Conservation (phyloP, 1,140 invertebrate species). For the Drosophila funebris region DNA sequence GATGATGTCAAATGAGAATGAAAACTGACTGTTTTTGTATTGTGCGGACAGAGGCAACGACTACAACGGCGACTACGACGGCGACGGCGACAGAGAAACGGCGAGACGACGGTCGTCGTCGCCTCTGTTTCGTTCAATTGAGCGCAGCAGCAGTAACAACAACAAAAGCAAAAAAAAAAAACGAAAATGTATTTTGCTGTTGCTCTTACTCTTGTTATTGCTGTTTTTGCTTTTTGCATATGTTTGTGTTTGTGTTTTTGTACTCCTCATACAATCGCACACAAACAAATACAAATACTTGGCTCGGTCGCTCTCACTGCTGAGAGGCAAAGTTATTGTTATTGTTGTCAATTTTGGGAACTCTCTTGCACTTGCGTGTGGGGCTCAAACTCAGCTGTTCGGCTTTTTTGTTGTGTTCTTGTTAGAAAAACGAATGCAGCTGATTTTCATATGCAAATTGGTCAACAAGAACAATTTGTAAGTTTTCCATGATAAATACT, state of each 20-base stretch:
- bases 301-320: conserved; percentile 13
- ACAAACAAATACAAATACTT: conserved; percentile 39
- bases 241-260: conserved; percentile 22
- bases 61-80: conserved; percentile 41
- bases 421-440: conserved; percentile 29
- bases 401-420: conserved; percentile 18
- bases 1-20: conserved; percentile 82
- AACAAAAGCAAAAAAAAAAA: conserved; percentile 40
- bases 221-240: conserved; percentile 28
- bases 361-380: conserved; percentile 51
- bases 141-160: conserved; percentile 59
- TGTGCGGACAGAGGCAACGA: conserved; percentile 53
- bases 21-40: conserved; percentile 80
- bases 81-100: conserved; percentile 37
- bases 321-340: conserved; percentile 9
- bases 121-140: conserved; percentile 68
- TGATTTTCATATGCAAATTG: conserved; percentile 34
- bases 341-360: conserved; percentile 14
- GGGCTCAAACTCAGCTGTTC: conserved; percentile 50
- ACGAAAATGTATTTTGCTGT: conserved; percentile 60
- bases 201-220: conserved; percentile 48
- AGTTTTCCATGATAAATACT: neutral
- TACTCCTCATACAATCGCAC: conserved; percentile 29
- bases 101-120: conserved; percentile 47
- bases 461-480: conserved; percentile 6